These are phyloP conservation scores for Eubasilissa regina DNA, from an alignment of 1,140 invertebrate genomes.

Conservation along the genomic window DNA sequence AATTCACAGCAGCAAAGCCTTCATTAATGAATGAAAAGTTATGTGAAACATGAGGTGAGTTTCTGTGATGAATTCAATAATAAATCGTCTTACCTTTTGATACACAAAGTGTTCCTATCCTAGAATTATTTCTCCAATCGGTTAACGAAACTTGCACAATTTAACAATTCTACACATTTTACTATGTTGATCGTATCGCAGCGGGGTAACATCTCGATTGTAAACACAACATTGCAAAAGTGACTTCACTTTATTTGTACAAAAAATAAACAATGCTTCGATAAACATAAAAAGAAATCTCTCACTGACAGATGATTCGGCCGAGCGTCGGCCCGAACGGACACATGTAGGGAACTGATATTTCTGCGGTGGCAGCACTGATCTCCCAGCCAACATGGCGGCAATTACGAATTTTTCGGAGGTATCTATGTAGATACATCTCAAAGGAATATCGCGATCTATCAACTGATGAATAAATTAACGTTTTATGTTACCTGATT, in stretches of 20 bases:
- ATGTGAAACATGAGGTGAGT: no score
- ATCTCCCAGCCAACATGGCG: constrained; percentile 15
- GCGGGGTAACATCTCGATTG: neutral
- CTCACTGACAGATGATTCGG: constrained; percentile 17
- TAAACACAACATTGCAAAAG: constrained; percentile 16
- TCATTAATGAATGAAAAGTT: no score
- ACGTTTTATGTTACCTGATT: no score
- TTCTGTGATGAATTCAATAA: neutral
- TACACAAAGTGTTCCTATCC: neutral
- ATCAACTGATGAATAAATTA: no score
- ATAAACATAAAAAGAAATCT: constrained; percentile 12
- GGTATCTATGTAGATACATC: neutral
- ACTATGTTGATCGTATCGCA: neutral
- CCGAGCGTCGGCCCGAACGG: constrained; percentile 6
- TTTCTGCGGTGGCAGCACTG: constrained; percentile 8
- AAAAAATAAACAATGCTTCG: constrained; percentile 28
- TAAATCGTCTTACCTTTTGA: neutral
- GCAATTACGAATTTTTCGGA: constrained; percentile 1
- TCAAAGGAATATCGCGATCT: no score
- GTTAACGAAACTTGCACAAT: constrained; percentile 1
- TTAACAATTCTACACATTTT: constrained; percentile 1
- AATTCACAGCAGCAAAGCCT: no score
- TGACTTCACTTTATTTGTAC: neutral
- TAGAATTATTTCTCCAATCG: neutral
- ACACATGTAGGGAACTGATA: constrained; percentile 28